Percentiles rank a stretch among this genome's conserved stretches.
Conservation (phyloP, 2,888 invertebrate species). For the Kryphioiulus occultus region DNA sequence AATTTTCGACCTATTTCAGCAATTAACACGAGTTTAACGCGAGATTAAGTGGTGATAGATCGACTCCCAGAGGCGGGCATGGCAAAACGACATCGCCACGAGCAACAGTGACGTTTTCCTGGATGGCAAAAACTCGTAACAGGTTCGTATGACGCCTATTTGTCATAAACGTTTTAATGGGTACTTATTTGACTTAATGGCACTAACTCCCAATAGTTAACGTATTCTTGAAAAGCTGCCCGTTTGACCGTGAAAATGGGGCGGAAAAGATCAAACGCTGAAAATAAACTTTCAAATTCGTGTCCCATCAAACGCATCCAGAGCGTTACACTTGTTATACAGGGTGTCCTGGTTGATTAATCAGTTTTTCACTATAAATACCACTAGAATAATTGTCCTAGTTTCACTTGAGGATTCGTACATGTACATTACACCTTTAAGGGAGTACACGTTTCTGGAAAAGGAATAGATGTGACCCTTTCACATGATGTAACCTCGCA, state of each 20-base stretch:
- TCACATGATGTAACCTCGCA: no score
- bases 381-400: no score
- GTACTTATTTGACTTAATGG: constrained; percentile 40
- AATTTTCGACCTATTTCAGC: no score
- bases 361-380: no score
- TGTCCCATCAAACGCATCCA: not conserved
- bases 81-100: not conserved
- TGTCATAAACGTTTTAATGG: constrained; percentile 33
- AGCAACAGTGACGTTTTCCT: not conserved
- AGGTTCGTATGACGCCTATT: constrained; percentile 15
- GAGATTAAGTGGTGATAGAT: no score
- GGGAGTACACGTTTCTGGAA: no score
- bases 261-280: not conserved
- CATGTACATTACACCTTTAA: no score
- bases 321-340: not conserved
- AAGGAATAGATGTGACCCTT: no score
- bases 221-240: not conserved
- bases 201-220: not conserved
- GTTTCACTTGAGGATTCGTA: no score
- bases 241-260: not conserved
- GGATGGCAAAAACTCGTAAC: not conserved
- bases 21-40: no score
- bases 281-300: not conserved
- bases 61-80: not conserved
- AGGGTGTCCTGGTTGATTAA: not conserved